Evolutionary conservation across 1,140 invertebrate species (phyloP), one percentile per base, ranked within the genome.

Genomic region (Campodea augens): DNA sequence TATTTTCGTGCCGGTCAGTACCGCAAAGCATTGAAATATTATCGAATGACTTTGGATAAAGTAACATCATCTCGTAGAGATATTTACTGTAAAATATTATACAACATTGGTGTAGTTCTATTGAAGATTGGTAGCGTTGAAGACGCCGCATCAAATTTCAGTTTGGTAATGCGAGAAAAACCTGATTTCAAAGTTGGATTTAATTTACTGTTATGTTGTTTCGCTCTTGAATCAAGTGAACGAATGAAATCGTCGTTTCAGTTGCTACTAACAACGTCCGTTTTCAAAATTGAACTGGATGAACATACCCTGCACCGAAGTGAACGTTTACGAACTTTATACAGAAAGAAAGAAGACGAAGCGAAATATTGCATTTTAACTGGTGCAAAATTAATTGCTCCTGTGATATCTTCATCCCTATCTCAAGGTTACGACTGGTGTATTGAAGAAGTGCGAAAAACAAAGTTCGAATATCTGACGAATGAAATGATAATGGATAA

Each of bases 21-120:
- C 55, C 76, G 80, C n/a, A 91, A 95, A 66, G 93, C 95, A 3
- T 79, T 98, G 38, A 99, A 99, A 68, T 83, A 95, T 69, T 97
- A 96, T 58, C 72, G 88, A 54, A 96, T 95, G 90, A 90, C 91
- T 10, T 66, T 96, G 32, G 92, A 98, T 65, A 91, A 93, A 64
- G n/a, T n/a, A n/a, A n/a, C n/a, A n/a, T n/a, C n/a, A n/a, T n/a
- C 79, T 20, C 84, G 95, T 56, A 93, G 90, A 59, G 81, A 89
- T 64, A 61, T 87, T 48, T 83, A 87, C 85, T 80, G 92, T 50
- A 95, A 93, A 67, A 93, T 98, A 43, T 93, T 93, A 77, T 90
- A 97, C 61, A 99, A 99, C 56, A 98, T 98, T 59, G 95, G 89
- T 0, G 76, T 97, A 47, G 69, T 95, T 7, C 86, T 97, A 61